Evolutionary conservation across 2,888 invertebrate genomes (phyloP), one percentile per base, ranked within the genome.

Genomic region (Emmelina monodactyla): DNA sequence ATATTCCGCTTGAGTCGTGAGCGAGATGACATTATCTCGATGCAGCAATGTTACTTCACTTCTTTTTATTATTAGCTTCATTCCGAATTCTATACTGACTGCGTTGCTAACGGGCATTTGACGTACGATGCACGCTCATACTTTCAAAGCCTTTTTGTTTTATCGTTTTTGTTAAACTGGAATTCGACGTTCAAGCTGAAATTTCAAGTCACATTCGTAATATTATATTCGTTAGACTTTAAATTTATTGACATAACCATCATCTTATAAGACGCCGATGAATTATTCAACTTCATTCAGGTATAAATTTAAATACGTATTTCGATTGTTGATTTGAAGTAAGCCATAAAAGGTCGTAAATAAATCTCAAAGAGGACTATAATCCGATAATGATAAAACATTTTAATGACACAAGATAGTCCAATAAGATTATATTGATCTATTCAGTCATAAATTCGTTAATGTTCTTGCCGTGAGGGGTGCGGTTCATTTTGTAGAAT

Each of bases 1-100:
- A 51, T 55, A 59, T 61, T 63, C 58, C 58, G 46, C 51, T 46
- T 9, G 3, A 49, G 53, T 71, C 75, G 72, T 75, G 76, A 73
- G 62, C 58, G 55, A 53, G 53, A 62, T 63, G 69, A 75, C 75
- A 62, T 57, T 61, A 25, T 25, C 25, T 7, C 4, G 25, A 25
- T 25, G 25, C n/a, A n/a, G n/a, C n/a, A n/a, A n/a, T n/a, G n/a
- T 25, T n/a, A 25, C 25, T 25, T 11, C 3, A 10, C 25, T 25
- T 25, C 25, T 25, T 25, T 25, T 25, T 25, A 25, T n/a, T n/a
- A n/a, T 10, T 11, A 9, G 11, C 25, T 11, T 25, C 25, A 25
- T 25, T 11, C 25, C n/a, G 25, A n/a, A 25, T 25, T 25, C 25
- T 25, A n/a, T n/a, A n/a, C n/a, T n/a, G n/a, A n/a, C n/a, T n/a